Percentiles rank a stretch among this genome's conserved stretches.
Conservation (phyloP, 2,113 vertebrate genomes). For the Oncorhynchus tshawytscha region DNA sequence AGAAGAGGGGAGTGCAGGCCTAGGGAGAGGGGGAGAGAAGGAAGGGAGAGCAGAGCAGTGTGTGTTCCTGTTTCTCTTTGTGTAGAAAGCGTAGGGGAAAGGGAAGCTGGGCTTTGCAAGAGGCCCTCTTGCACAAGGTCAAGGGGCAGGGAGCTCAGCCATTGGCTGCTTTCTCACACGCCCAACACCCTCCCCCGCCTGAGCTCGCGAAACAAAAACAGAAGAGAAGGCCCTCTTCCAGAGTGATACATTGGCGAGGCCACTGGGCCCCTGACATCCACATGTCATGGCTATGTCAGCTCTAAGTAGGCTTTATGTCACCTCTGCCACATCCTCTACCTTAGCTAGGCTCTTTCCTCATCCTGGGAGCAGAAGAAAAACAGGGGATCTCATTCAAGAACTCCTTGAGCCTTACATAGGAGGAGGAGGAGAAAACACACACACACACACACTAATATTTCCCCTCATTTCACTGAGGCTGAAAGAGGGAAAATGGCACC, state of each 20-base stretch:
- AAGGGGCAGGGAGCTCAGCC: slow-evolving; percentile 28
- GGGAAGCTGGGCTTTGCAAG: slow-evolving; percentile 26
- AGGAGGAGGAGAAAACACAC: not conserved
- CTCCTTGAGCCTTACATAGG: not conserved
- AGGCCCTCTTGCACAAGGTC: slow-evolving; percentile 52
- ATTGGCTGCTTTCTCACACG: slow-evolving; percentile 45
- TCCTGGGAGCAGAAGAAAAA: not conserved
- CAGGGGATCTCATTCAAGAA: not conserved
- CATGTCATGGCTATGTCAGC: not conserved
- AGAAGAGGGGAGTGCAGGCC: not conserved
- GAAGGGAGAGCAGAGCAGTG: not conserved
- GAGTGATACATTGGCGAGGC: slow-evolving; percentile 22
- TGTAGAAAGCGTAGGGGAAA: not conserved
- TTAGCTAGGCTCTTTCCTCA: not conserved
- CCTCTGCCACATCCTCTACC: not conserved
- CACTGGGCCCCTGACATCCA: not conserved
- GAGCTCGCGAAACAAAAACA: slow-evolving; percentile 32
- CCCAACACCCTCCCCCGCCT: not conserved
- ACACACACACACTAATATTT: not conserved
- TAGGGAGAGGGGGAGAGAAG: not conserved
- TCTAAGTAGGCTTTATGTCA: not conserved
- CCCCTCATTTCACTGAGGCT: not conserved
- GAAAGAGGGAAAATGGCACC: not conserved
- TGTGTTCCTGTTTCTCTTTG: not conserved
- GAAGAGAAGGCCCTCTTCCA: slow-evolving; percentile 1